Conservation (phyloP, 2,888 invertebrate genomes). For the Drosophila leonis region DNA sequence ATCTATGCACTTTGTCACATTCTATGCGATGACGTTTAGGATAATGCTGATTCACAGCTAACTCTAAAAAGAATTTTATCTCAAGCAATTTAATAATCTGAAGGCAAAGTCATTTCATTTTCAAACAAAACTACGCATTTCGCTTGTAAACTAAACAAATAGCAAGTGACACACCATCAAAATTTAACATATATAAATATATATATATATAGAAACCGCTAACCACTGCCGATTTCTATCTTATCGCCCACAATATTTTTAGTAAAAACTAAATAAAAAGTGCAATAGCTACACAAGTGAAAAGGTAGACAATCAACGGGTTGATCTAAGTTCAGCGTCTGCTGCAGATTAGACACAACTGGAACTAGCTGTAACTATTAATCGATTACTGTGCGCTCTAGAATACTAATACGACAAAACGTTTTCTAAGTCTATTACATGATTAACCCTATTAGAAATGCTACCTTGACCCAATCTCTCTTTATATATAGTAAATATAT, state of each 20-base stretch:
- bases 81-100: neutral
- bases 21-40: neutral
- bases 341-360: constrained; percentile 5
- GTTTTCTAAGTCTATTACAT: neutral
- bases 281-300: constrained; percentile 4
- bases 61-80: neutral
- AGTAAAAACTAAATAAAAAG: constrained; percentile 10
- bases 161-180: neutral
- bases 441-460: neutral
- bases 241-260: constrained; percentile 29
- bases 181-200: neutral
- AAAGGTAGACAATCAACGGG: constrained; percentile 9
- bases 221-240: constrained; percentile 19
- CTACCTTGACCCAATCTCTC: constrained; percentile 40
- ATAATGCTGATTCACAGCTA: neutral
- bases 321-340: constrained; percentile 31
- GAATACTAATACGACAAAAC: neutral
- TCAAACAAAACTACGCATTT: neutral
- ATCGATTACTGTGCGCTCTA: neutral
- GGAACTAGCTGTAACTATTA: too few species aligned
- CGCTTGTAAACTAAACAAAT: neutral
- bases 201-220: constrained; percentile 1
- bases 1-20: neutral
- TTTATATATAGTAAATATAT: neutral
- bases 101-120: constrained; percentile 9